A percentile compares a stretch with the other conserved stretches of the same genome.
Conservation (phyloP, 2,888 invertebrate genomes). For the Baronia brevicornis region DNA sequence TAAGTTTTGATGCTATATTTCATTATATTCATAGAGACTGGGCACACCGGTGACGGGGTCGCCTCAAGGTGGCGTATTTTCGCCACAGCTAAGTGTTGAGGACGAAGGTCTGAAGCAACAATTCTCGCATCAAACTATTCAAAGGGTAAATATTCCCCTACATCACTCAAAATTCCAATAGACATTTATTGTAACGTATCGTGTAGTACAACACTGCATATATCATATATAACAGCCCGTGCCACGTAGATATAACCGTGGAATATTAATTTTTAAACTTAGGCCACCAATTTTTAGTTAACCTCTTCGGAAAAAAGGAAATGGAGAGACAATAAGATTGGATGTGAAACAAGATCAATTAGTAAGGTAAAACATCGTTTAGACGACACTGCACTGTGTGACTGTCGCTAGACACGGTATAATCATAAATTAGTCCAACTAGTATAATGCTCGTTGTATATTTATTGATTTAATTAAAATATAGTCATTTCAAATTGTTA, state of each 20-base stretch:
- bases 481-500: neutral
- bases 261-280: conserved; percentile 52
- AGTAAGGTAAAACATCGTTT: conserved; percentile 62
- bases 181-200: too few species aligned
- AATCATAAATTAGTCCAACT: conserved; percentile 9
- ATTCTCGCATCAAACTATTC: conserved; percentile 65
- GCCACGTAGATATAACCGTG: conserved; percentile 37
- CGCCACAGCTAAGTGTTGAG: conserved; percentile 61
- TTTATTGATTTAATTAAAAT: too few species aligned
- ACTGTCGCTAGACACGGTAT: conserved; percentile 31
- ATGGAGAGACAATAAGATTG: conserved; percentile 72
- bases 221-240: conserved; percentile 21
- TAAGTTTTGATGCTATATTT: too few species aligned
- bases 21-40: conserved; percentile 48
- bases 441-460: too few species aligned
- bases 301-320: conserved; percentile 67
- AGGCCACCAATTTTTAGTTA: conserved; percentile 67
- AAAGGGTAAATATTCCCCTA: conserved; percentile 55
- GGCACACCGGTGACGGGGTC: conserved; percentile 63
- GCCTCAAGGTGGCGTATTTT: conserved; percentile 61
- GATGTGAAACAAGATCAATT: conserved; percentile 67
- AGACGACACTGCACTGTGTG: conserved; percentile 56
- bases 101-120: conserved; percentile 69
- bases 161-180: neutral
- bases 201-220: too few species aligned